Evolutionary conservation across 2,113 vertebrate species (phyloP), one percentile per base, ranked within the genome.

Genomic region (Charadrius vociferus): DNA sequence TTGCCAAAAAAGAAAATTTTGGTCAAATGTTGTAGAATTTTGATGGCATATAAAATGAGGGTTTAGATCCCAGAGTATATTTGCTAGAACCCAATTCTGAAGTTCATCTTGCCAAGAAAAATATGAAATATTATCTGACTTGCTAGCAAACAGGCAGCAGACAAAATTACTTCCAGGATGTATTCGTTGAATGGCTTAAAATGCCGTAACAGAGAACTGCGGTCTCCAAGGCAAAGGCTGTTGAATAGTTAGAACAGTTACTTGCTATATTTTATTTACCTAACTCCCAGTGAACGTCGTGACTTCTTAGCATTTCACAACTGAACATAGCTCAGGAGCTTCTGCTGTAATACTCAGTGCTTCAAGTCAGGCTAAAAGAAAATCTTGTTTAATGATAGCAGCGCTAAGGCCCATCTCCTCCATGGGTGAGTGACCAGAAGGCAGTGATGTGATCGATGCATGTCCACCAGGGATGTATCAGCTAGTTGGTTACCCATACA

Each of bases 91-190:
- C 16, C 61, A 92, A 4, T 81, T 75, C 43, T 19, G 14, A 74
- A 73, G 59, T 45, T 92, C 43, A 75, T 84, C 86, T 84, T 79
- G 73, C 91, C 95, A 94, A 93, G 73, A 75, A 89, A 96, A 91
- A 79, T 43, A 75, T 8, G 55, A 67, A 84, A 52, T 63, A 29
- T 67, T 70, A 26, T 94, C 37, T 85, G 73, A 66, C n/a, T 81
- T 63, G 55, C 70, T 85, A 75, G 70, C 81, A 68, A 61, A 88
- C 14, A 52, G 73, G 52, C 89, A 89, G 61, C 78, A 91, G 81
- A 34, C 18, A 75, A 19, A 72, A 68, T 91, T 43, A 6, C 49
- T 71, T 34, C n/a, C 65, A 77, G 59, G 56, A 29, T n/a, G 15
- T 23, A 2, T 43, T 36, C 50, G 63, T 23, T 47, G 59, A 56